phyloP scores from a whole-genome alignment of 1,140 invertebrate genomes.

The Bombus turneri region DNA sequence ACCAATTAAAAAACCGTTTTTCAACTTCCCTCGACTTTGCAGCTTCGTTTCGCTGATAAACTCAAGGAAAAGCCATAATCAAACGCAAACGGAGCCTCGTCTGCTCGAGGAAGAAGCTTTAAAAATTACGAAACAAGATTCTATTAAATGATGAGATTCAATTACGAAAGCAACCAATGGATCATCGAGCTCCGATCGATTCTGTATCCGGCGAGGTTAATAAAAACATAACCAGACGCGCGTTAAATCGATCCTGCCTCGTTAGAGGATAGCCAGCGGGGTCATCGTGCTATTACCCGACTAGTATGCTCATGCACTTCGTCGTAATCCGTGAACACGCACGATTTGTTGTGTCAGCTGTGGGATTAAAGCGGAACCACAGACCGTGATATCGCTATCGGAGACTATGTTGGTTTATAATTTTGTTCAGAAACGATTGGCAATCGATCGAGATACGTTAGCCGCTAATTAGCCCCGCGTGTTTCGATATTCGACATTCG shows the following conservation, averaged over 20 bases:
- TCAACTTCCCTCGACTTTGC: too few relatives aligned
- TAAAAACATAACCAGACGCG: neutral
- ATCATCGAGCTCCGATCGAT: too few relatives aligned
- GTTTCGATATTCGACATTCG: neutral
- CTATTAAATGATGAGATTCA: neutral
- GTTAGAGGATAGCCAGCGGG: neutral
- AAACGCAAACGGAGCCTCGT: too few relatives aligned
- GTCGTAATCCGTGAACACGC: slow-evolving; percentile 34
- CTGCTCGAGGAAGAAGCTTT: too few relatives aligned
- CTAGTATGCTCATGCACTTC: slow-evolving; percentile 5
- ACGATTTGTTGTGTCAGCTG: slow-evolving; percentile 1
- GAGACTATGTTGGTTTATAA: neutral
- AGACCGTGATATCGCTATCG: neutral
- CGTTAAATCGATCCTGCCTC: neutral
- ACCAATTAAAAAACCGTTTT: too few relatives aligned
- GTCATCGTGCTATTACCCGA: slow-evolving; percentile 27
- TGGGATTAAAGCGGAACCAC: slow-evolving; percentile 37
- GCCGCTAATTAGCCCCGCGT: neutral
- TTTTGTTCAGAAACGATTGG: slow-evolving; percentile 2
- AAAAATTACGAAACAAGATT: neutral
- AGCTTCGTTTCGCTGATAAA: too few relatives aligned
- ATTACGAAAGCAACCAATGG: neutral
- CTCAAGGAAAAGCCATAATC: too few relatives aligned
- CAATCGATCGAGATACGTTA: neutral
- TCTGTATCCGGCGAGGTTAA: neutral